phyloP scores from a whole-genome alignment of 2,113 vertebrate species.

The Podiceps cristatus region DNA sequence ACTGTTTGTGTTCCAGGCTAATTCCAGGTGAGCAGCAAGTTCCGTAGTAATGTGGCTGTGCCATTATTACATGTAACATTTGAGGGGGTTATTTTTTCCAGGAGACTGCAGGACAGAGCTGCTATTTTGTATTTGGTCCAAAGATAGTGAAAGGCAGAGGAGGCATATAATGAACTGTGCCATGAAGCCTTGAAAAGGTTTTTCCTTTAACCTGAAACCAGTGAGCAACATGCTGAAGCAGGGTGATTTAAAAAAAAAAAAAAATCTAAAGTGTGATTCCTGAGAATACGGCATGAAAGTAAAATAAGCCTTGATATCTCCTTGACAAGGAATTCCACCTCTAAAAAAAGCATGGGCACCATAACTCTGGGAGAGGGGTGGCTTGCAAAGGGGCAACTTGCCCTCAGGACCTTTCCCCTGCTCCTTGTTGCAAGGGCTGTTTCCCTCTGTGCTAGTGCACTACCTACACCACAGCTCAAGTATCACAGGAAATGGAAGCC shows the following conservation, averaged over 20 bases:
- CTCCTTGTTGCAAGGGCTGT: neutral
- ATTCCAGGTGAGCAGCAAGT: neutral
- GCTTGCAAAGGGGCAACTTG: neutral
- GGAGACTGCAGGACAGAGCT: neutral
- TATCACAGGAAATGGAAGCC: neutral
- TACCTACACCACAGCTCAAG: neutral
- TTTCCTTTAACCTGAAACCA: neutral
- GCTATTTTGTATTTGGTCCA: neutral
- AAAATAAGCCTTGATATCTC: neutral
- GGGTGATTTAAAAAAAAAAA: neutral
- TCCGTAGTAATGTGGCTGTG: neutral
- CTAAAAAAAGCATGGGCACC: neutral
- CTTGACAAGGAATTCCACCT: neutral
- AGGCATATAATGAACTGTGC: neutral
- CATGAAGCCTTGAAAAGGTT: neutral
- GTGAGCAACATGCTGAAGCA: neutral
- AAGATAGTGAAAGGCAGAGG: neutral
- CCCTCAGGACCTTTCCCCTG: neutral
- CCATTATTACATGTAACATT: neutral
- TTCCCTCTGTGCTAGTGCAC: neutral
- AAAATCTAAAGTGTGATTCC: neutral
- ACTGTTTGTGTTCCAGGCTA: neutral
- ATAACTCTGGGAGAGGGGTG: neutral
- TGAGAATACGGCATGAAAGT: neutral
- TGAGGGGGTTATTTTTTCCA: neutral